phyloP scores from a whole-genome alignment of 2,888 invertebrate genomes.

The Spilosoma lubricipeda region DNA sequence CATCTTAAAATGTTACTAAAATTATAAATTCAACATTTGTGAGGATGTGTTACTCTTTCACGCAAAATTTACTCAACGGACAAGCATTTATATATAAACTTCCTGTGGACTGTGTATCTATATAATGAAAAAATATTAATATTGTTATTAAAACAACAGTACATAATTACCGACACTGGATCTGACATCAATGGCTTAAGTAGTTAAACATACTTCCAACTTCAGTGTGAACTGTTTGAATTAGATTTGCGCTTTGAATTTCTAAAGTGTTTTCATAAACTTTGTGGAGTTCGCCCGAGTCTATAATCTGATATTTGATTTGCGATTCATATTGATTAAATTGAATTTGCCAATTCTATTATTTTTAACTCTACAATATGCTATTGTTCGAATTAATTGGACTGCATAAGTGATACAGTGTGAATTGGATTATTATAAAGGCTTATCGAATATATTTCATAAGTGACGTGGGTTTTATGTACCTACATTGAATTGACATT shows the following conservation, averaged over 20 bases:
- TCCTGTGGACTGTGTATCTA: too few species aligned
- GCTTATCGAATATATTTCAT: not conserved
- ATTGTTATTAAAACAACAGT: not conserved
- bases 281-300: not conserved
- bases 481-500: not conserved
- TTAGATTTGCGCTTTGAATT: conserved; percentile 10
- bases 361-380: not conserved
- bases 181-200: conserved; percentile 7
- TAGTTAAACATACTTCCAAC: conserved; percentile 9
- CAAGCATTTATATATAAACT: too few species aligned
- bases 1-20: too few species aligned
- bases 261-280: conserved; percentile 13
- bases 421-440: not conserved
- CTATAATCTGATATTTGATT: conserved; percentile 1
- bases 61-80: too few species aligned
- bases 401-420: conserved; percentile 1
- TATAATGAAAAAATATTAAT: too few species aligned
- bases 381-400: conserved; percentile 7
- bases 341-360: not conserved
- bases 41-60: too few species aligned
- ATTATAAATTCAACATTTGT: too few species aligned
- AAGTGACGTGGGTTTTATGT: not conserved
- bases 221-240: conserved; percentile 4
- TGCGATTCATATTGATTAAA: not conserved
- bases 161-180: conserved; percentile 9